Conservation (phyloP, 2,113 vertebrate species). For the Plectropomus leopardus region DNA sequence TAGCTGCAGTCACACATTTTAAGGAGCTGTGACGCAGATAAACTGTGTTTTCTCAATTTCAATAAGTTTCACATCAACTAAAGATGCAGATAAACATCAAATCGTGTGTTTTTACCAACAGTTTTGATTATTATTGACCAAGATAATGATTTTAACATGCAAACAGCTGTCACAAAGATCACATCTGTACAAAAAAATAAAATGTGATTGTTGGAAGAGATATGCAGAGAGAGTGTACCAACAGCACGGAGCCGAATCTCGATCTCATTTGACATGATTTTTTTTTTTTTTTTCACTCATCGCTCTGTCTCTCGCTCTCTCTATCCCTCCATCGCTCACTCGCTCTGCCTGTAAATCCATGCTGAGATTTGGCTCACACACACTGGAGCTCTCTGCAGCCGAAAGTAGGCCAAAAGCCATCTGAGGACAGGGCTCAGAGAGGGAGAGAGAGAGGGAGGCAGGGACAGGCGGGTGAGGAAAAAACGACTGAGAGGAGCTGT, state of each 20-base stretch:
- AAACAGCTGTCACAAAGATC: too few species aligned
- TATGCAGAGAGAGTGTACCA: neutral
- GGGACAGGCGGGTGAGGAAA: neutral
- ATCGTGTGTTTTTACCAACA: neutral
- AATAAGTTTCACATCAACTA: neutral
- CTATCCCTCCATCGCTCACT: conserved; percentile 40
- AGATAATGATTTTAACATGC: neutral
- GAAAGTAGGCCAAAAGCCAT: conserved; percentile 86
- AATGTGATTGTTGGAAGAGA: neutral
- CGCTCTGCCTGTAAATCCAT: conserved; percentile 70
- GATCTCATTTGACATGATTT: conserved; percentile 24
- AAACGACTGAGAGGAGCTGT: neutral
- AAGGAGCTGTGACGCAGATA: too few species aligned
- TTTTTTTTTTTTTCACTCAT: conserved; percentile 21
- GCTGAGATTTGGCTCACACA: conserved; percentile 71
- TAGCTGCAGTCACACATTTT: neutral
- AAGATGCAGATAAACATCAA: neutral
- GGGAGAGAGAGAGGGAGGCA: conserved; percentile 15
- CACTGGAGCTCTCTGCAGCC: conserved; percentile 68
- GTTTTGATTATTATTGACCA: neutral
- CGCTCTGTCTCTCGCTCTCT: conserved; percentile 28
- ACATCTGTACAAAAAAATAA: neutral
- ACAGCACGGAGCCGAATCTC: conserved; percentile 17
- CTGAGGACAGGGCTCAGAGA: conserved; percentile 73
- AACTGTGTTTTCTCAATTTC: neutral